These are phyloP conservation scores for Troides aeacus DNA, from an alignment of 2,888 invertebrate species.

Conservation along the genomic window DNA sequence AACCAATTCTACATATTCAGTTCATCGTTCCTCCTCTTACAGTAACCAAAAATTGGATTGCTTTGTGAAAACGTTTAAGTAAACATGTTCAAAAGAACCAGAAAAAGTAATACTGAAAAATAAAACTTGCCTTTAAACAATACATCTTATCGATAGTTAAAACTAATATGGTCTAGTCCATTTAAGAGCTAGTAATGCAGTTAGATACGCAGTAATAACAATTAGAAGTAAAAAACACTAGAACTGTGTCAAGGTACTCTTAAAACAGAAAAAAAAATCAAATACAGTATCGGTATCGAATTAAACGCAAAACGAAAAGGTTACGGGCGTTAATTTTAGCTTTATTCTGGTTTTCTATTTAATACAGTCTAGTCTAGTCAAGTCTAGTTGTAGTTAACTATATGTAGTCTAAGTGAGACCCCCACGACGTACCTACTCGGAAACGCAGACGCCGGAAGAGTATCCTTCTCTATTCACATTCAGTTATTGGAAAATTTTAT, in stretches of 20 bases:
- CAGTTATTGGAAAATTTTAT: slow-evolving; percentile 1
- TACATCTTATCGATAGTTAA: not conserved
- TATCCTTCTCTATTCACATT: no score
- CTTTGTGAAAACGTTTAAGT: no score
- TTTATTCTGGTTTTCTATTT: not conserved
- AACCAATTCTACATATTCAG: no score
- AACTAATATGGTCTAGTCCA: not conserved
- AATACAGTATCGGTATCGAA: not conserved
- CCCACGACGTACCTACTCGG: no score
- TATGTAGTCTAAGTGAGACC: no score
- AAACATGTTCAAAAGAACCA: no score
- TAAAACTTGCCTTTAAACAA: not conserved
- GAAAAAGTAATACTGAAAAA: not conserved
- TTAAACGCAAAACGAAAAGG: not conserved
- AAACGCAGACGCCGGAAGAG: no score
- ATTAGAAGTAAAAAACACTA: slow-evolving; percentile 4
- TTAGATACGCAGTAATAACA: slow-evolving; percentile 2
- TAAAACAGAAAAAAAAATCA: slow-evolving; percentile 7
- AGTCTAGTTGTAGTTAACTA: no score
- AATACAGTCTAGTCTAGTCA: no score
- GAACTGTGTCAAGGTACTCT: slow-evolving; percentile 10
- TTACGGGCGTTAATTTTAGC: not conserved
- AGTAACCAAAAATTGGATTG: no score
- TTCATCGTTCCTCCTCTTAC: no score
- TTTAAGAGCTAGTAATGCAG: not conserved